Percentiles rank a stretch among this genome's conserved stretches.
Evolutionary conservation across 2,113 vertebrate genomes (phyloP).

Genomic region (Uria aalge): DNA sequence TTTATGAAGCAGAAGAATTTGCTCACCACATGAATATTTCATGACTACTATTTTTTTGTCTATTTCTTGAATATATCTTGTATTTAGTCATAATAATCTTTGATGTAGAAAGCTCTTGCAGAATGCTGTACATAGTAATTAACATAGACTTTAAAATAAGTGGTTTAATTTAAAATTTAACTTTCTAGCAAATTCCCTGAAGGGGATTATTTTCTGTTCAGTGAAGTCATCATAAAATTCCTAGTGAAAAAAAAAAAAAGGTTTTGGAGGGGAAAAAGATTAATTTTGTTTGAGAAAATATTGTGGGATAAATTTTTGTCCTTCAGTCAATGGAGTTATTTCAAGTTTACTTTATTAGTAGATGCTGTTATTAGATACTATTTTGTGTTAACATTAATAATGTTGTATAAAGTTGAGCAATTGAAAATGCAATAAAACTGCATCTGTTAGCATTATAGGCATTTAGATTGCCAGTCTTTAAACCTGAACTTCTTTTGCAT

Average conservation of each 20-base stretch:
- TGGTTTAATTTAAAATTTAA: background rate
- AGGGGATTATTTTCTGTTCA: background rate
- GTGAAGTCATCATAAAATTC: background rate
- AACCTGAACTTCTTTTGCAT: background rate
- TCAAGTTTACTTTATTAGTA: background rate
- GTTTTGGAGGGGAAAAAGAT: background rate
- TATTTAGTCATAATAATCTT: background rate
- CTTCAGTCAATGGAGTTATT: background rate
- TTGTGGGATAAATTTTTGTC: background rate
- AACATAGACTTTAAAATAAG: background rate
- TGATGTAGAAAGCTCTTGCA: background rate
- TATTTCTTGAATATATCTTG: background rate
- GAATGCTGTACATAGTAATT: background rate
- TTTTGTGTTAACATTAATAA: background rate
- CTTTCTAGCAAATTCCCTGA: background rate
- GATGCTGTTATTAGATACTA: background rate
- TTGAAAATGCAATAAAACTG: background rate
- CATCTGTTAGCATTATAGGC: background rate
- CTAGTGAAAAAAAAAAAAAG: background rate
- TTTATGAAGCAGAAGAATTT: constrained; percentile 23
- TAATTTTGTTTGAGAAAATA: background rate
- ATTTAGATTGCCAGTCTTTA: background rate
- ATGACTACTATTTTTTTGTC: constrained; percentile 5
- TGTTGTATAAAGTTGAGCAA: background rate
- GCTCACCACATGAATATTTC: constrained; percentile 46